Evolutionary conservation across 2,888 invertebrate genomes (phyloP).

Genomic region (Trissolcus brochymenae): DNA sequence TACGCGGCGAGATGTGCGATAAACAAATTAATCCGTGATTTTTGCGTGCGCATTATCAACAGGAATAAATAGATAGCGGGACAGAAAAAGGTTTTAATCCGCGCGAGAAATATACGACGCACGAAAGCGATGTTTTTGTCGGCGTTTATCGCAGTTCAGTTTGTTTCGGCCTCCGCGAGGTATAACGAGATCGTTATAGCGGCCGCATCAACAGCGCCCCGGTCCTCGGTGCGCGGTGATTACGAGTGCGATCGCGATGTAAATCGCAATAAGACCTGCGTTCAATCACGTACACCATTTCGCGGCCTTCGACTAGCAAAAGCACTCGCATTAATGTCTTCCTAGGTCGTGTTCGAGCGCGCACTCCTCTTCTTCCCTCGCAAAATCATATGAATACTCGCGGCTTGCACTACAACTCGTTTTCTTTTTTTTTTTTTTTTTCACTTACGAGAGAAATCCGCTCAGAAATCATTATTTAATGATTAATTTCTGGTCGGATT

Average conservation of each 20-base stretch:
- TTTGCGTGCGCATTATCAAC: conserved; percentile 23
- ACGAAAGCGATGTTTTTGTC: conserved; percentile 55
- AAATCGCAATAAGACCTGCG: conserved; percentile 69
- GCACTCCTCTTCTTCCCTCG: conserved; percentile 35
- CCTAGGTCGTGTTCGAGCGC: conserved; percentile 46
- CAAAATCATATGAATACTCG: conserved; percentile 39
- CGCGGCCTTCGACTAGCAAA: conserved; percentile 63
- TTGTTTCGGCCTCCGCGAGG: conserved; percentile 28
- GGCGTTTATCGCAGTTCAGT: conserved; percentile 43
- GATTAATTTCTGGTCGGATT: conserved; percentile 23
- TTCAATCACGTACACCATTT: conserved; percentile 69
- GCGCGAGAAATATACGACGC: conserved; percentile 51
- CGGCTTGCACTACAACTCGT: conserved; percentile 23
- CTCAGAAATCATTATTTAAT: conserved; percentile 25
- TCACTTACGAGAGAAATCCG: conserved; percentile 2
- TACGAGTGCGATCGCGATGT: conserved; percentile 73
- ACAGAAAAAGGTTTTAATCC: conserved; percentile 50
- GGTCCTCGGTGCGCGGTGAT: conserved; percentile 64
- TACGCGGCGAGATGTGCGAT: background rate
- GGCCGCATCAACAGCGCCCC: conserved; percentile 55
- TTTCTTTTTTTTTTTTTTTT: conserved; percentile 13
- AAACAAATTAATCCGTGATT: conserved; percentile 6
- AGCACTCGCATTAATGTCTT: conserved; percentile 49
- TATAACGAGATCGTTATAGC: conserved; percentile 36
- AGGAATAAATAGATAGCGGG: conserved; percentile 22